Evolutionary conservation across 2,888 invertebrate species (phyloP).

Genomic region (Lypha dubia): DNA sequence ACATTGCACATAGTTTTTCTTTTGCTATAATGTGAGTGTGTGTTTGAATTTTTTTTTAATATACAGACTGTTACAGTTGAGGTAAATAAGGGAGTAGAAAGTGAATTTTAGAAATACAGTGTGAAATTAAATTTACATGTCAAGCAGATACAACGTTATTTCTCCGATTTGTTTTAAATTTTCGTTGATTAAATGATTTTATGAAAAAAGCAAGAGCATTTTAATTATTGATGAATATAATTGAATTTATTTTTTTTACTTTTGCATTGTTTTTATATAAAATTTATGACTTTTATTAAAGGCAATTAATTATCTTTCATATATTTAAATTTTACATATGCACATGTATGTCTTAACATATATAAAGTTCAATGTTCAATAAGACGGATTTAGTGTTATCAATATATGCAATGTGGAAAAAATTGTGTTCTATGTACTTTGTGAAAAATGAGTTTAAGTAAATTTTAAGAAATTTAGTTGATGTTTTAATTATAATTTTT

Average conservation of each 20-base stretch:
- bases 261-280: constrained; percentile 13
- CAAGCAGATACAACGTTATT: constrained; percentile 7
- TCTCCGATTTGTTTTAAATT: constrained; percentile 6
- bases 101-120: constrained; percentile 47
- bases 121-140: not conserved
- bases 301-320: not conserved
- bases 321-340: too few species aligned
- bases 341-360: constrained; percentile 4
- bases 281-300: constrained; percentile 3
- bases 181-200: not conserved
- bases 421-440: constrained; percentile 62
- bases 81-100: constrained; percentile 38
- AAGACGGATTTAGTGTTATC: not conserved
- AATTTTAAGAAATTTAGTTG: constrained; percentile 66
- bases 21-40: constrained; percentile 53
- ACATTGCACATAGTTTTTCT: constrained; percentile 89
- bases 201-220: constrained; percentile 5
- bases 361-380: constrained; percentile 40
- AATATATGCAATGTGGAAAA: constrained; percentile 45
- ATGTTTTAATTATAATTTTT: constrained; percentile 45
- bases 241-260: constrained; percentile 1
- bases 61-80: constrained; percentile 40
- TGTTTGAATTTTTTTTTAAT: constrained; percentile 28
- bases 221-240: not conserved
- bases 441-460: constrained; percentile 62